Base-by-base conservation (phyloP, 1,140 invertebrate genomes). In the Cydia splendana region DNA sequence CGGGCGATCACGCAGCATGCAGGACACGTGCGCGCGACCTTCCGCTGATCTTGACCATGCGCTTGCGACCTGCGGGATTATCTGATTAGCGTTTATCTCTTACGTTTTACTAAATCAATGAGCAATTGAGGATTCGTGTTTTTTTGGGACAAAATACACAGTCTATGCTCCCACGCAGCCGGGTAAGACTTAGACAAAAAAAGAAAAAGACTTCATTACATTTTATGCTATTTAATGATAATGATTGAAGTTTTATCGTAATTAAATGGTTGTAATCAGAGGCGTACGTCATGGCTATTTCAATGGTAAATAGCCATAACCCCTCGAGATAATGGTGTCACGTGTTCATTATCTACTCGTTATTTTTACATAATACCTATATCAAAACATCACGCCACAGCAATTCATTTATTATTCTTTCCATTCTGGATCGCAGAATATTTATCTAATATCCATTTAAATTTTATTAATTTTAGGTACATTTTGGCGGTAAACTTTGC, bases 161-260 rank as follows among this genome's bases (percentile, higher is more conserved):
- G 30, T 4, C 30, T 30, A 30, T 30, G 4, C 30, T 30, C 30
- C 2, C 30, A 30, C 30, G 30, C 30, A 4, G 30, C 30, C 30
- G 30, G 30, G 4, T 30, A 30, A 30, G 4, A 30, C 30, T 30
- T 30, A 4, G 30, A 30, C 3, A 30, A 30, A 30, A 28, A 30
- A 30, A 30, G 30, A 24, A 0, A 24, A 24, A 24, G 24, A 24
- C 24, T 24, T 24, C 24, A 24, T 24, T 24, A 24, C 24, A 24
- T 30, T 30, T 30, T 48, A 4, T 48, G 12, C 45, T 48, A 42
- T 30, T 30, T 30, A 30, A 30, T 30, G 45, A 0, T 15, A 45
- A 45, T 48, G 12, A 78, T 78, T 81, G 79, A 83, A 24, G 9
- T 62, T 69, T 69, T 34, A 69, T 69, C 65, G 65, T 69, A 69